These are phyloP conservation scores for Terrapene triunguis DNA, from an alignment of 2,113 vertebrate genomes.

Conservation along the genomic window DNA sequence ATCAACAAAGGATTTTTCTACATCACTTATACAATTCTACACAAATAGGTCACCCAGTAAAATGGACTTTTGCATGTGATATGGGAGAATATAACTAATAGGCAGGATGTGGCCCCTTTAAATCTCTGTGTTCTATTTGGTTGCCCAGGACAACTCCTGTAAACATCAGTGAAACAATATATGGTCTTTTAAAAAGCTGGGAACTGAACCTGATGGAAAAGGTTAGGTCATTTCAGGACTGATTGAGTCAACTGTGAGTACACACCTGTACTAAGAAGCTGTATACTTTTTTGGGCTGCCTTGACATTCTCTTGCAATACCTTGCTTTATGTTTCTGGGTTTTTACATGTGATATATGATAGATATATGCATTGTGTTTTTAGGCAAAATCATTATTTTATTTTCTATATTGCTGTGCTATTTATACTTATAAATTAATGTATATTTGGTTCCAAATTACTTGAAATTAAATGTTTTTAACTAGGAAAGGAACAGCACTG, in stretches of 20 bases:
- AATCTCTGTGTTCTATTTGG: constrained; percentile 41
- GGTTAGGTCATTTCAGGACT: not conserved
- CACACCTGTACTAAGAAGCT: not conserved
- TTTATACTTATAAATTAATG: not conserved
- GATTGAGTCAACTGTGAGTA: not conserved
- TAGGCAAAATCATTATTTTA: not conserved
- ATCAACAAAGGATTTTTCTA: not conserved
- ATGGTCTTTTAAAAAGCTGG: constrained; percentile 37
- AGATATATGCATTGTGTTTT: not conserved
- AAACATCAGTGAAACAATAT: constrained; percentile 28
- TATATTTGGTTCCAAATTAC: not conserved
- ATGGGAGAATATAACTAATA: not conserved
- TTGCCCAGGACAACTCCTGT: constrained; percentile 43
- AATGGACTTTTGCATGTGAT: not conserved
- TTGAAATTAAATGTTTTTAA: constrained; percentile 16
- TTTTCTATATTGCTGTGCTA: not conserved
- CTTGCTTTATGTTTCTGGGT: not conserved
- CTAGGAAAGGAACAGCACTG: not conserved
- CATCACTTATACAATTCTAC: not conserved
- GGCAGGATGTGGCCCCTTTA: constrained; percentile 17
- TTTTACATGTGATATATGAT: not conserved
- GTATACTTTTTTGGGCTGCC: not conserved
- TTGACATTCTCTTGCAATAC: not conserved
- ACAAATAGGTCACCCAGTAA: not conserved
- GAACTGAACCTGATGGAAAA: constrained; percentile 19